These are phyloP conservation scores for Suillia variegata DNA, from an alignment of 2,888 invertebrate species.

Conservation along the genomic window DNA sequence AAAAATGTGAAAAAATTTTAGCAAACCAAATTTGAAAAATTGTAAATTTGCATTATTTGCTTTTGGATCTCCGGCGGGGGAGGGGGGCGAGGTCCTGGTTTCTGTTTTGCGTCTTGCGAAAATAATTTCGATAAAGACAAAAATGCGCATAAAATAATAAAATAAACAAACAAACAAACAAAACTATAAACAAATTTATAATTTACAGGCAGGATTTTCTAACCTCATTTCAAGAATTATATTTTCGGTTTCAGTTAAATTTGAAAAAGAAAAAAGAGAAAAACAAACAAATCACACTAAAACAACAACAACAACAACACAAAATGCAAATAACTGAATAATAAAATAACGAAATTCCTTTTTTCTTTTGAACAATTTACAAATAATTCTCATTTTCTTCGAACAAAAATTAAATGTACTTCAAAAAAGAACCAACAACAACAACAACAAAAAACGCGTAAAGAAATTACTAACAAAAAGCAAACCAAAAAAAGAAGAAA, in stretches of 20 bases:
- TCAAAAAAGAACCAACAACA: constrained; percentile 33
- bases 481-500: constrained; percentile 31
- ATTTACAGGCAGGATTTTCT: constrained; percentile 60
- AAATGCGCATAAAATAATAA: constrained; percentile 21
- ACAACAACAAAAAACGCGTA: constrained; percentile 34
- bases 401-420: constrained; percentile 34
- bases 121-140: background rate
- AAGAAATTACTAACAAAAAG: constrained; percentile 23
- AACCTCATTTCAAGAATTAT: constrained; percentile 26
- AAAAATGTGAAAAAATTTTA: constrained; percentile 6
- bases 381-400: constrained; percentile 3
- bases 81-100: too few relatives aligned
- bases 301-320: background rate
- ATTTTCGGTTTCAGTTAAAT: background rate
- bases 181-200: constrained; percentile 42
- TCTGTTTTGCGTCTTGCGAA: background rate
- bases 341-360: background rate
- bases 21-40: constrained; percentile 20
- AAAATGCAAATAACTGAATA: constrained; percentile 3
- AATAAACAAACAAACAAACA: constrained; percentile 26
- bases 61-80: too few relatives aligned
- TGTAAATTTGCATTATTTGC: too few relatives aligned
- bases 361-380: constrained; percentile 27
- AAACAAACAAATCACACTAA: background rate
- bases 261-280: background rate